Evolutionary conservation across 2,797 vertebrate genomes (phyloP), one percentile per base, ranked within the genome.

Genomic region (Catharus ustulatus): DNA sequence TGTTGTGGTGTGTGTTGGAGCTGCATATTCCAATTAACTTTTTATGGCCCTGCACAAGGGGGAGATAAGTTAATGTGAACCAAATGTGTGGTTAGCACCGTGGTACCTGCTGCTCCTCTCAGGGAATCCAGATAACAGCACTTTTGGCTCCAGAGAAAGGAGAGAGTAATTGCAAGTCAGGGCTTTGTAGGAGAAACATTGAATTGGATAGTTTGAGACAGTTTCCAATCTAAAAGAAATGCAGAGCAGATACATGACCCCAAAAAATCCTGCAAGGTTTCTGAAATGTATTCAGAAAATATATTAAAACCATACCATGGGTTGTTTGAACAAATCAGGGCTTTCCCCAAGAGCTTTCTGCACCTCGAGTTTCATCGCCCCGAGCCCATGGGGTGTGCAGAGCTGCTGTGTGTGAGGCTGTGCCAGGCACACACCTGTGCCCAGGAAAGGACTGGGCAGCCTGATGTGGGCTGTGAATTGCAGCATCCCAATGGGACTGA

Each of bases 21-120:
- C 84, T 95, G 42, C 84, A 54, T 75, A 84, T 95, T 93, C 78
- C 96, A 95, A 90, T 96, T 96, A 94, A 91, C 77, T 87, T 94
- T 92, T 96, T 94, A 90, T 90, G 95, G 91, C 87, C 61, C 48
- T 82, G 62, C 74, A 34, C 80, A 12, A 88, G 82, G 79, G 63
- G 84, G 38, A 92, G 89, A 92, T 75, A 91, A 87, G 74, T 95
- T 93, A 93, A 89, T 95, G 61, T 76, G 76, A 92, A 87, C 88
- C 90, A 95, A 89, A 96, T 78, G 82, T 94, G 80, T 7, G 42
- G 68, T 73, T 90, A 93, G 52, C 58, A 90, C 72, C 17, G 7
- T 90, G 83, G 38, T 79, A 95, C 94, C 90, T 88, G 76, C 89
- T 95, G 77, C 68, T 84, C 36, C 85, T 86, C 66, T 51, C 17